Conservation (phyloP, 2,888 invertebrate species). For the Patella caerulea region DNA sequence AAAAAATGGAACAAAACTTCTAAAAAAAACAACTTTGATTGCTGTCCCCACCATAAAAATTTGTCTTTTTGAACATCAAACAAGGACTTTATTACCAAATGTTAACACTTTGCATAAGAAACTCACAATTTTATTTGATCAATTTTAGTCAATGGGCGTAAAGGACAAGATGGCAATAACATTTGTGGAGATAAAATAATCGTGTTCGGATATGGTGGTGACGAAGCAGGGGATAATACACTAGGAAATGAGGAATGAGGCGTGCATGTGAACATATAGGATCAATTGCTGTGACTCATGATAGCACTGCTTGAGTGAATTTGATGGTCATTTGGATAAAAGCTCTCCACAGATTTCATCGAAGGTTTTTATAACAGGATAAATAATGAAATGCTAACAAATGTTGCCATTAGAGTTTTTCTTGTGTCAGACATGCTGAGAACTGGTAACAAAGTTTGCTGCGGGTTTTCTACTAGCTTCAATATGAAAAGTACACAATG, state of each 20-base stretch:
- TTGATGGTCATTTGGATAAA: conserved; percentile 12
- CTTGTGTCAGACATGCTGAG: not conserved
- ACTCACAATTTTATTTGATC: no score
- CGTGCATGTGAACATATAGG: not conserved
- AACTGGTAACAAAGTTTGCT: no score
- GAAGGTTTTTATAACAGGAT: not conserved
- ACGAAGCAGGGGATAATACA: not conserved
- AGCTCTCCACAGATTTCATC: not conserved
- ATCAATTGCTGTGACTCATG: conserved; percentile 2
- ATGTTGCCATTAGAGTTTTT: not conserved
- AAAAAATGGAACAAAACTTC: no score
- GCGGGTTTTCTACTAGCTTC: no score
- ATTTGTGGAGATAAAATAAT: conserved; percentile 7
- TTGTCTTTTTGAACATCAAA: no score
- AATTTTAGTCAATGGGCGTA: not conserved
- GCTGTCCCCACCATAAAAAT: no score
- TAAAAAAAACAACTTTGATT: no score
- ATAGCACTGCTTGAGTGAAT: not conserved
- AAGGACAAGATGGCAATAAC: conserved; percentile 4
- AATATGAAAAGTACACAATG: no score
- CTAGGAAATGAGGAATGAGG: not conserved
- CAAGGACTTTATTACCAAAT: no score
- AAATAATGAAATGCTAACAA: conserved; percentile 9
- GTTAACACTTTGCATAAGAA: no score
- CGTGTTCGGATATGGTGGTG: not conserved